Evolutionary conservation across 2,113 vertebrate species (phyloP).

Genomic region (Petrocephalus zakoni): DNA sequence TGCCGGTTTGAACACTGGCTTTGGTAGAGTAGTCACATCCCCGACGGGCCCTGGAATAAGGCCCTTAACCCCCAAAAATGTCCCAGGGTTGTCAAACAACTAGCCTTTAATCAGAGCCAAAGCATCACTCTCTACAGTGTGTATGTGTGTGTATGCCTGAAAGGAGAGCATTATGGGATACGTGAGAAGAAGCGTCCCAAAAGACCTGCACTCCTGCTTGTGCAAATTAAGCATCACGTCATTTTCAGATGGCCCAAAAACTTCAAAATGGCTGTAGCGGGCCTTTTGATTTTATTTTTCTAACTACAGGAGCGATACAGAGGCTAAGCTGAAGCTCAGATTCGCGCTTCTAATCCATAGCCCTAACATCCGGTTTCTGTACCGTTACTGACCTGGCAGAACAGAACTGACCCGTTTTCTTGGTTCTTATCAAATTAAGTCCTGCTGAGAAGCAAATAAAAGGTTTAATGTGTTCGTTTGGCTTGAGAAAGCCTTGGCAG

Average conservation of each 20-base stretch:
- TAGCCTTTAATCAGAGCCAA: background rate
- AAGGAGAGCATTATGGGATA: background rate
- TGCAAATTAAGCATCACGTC: background rate
- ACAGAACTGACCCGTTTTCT: background rate
- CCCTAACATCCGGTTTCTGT: background rate
- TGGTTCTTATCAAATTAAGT: slow-evolving; percentile 7
- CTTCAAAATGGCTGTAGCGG: background rate
- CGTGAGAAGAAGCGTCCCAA: background rate
- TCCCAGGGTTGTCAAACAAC: background rate
- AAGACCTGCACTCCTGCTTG: background rate
- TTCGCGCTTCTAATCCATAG: slow-evolving; percentile 14
- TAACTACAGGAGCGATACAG: background rate
- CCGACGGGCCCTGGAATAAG: background rate
- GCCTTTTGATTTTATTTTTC: background rate
- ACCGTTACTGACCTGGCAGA: background rate
- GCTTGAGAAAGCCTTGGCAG: background rate
- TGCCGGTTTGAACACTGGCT: background rate
- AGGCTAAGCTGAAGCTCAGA: background rate
- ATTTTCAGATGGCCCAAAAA: background rate
- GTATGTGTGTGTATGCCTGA: slow-evolving; percentile 16
- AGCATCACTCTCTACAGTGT: slow-evolving; percentile 38
- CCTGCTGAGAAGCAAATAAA: slow-evolving; percentile 18
- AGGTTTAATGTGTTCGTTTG: background rate
- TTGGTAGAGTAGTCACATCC: too few species aligned
- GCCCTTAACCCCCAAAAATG: background rate